Base-by-base conservation (phyloP, 2,797 vertebrate genomes). In the Alauda arvensis region DNA sequence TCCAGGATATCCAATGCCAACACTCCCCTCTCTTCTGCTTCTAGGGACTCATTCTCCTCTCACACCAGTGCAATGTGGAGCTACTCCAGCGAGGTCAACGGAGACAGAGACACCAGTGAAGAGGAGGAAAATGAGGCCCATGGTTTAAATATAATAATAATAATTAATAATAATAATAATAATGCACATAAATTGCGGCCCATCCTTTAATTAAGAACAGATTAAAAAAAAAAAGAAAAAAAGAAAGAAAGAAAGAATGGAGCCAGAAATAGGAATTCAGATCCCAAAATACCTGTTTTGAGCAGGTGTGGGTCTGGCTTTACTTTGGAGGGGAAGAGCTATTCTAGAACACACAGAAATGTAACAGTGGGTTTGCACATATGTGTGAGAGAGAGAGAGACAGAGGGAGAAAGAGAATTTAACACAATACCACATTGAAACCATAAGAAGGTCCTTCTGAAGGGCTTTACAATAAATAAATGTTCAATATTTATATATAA, bases 391-490 rank as follows among this genome's bases (percentile, higher is more conserved):
- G 39, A 40, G 39, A 80, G 87, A 49, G 43, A 75, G 19, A 72
- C 14, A 77, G 46, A 48, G 39, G 40, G 61, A 77, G 34, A 78
- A 75, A 91, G 72, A 95, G 74, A 93, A 89, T 87, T 91, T 91
- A 92, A 94, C 91, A 69, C 79, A 93, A 96, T 96, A 97, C 96
- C 96, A 97, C 96, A 97, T 93, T 93, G 83, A 96, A 96, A 97
- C 96, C 96, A 89, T 94, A 90, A 86, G 85, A 96, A 95, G 93
- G 89, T 96, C 95, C 95, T 95, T 96, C 95, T 95, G 91, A 95
- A 96, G 95, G 92, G 93, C 88, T 95, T 95, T 95, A 85, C 79
- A 97, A 97, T 96, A 97, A 97, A 97, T 97, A 96, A 95, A 92
- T 88, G 95, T 92, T 95, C 95, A 94, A 94, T 95, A 95, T 93